phyloP scores from a whole-genome alignment of 2,797 vertebrate species.

The Enteromius paludinosus region DNA sequence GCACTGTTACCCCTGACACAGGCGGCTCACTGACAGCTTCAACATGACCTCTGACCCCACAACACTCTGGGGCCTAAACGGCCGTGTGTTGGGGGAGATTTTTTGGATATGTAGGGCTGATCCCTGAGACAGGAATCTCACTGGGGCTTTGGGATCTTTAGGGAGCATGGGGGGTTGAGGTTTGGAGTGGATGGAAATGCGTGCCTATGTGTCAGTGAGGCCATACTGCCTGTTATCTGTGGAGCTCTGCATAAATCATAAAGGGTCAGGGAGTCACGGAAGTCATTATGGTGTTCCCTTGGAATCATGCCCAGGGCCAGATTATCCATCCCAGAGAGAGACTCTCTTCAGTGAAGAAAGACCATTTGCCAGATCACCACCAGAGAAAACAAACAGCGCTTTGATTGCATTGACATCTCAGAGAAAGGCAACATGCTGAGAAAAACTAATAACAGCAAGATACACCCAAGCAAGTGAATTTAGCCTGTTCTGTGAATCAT shows the following conservation, averaged over 20 bases:
- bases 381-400: constrained; percentile 46
- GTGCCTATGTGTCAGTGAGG: constrained; percentile 45
- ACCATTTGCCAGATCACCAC: constrained; percentile 48
- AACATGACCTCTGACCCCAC: constrained; percentile 73
- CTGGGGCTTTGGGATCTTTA: constrained; percentile 49
- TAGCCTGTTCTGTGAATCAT: constrained; percentile 30
- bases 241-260: constrained; percentile 68
- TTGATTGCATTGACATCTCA: constrained; percentile 52
- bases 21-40: constrained; percentile 73
- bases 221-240: constrained; percentile 65
- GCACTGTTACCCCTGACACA: constrained; percentile 67
- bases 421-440: constrained; percentile 47
- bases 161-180: constrained; percentile 31
- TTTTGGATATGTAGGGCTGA: constrained; percentile 57
- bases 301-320: constrained; percentile 74
- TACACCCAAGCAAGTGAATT: constrained; percentile 45
- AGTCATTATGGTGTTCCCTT: constrained; percentile 77
- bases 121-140: constrained; percentile 36
- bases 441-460: constrained; percentile 51
- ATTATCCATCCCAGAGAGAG: constrained; percentile 76
- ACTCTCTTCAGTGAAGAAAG: constrained; percentile 67
- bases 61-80: constrained; percentile 75
- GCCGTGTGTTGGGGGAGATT: constrained; percentile 62
- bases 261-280: constrained; percentile 73
- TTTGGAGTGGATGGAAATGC: constrained; percentile 53